These are phyloP conservation scores for Oxygymnocypris stewartii DNA, from an alignment of 2,113 vertebrate species.

Conservation along the genomic window DNA sequence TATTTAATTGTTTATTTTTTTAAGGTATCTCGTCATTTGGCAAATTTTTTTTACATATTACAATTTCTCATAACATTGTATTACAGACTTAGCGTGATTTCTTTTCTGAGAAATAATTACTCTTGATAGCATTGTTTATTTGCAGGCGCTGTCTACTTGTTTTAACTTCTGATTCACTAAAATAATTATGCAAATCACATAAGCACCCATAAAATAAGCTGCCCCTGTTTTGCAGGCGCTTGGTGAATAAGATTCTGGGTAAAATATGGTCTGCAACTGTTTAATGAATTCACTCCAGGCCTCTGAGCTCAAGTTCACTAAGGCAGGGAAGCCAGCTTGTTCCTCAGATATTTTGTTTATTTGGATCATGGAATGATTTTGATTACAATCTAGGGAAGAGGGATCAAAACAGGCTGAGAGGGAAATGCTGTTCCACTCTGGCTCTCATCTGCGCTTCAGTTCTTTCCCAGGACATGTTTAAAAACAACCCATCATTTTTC, in stretches of 20 bases:
- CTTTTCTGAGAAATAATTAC: not conserved
- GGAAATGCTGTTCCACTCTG: slow-evolving; percentile 63
- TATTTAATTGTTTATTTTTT: too few species aligned
- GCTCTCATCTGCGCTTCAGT: slow-evolving; percentile 61
- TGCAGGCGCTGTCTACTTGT: not conserved
- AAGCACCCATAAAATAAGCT: not conserved
- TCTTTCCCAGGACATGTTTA: not conserved
- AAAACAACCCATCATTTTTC: not conserved
- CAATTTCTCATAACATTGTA: not conserved
- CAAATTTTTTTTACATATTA: too few species aligned
- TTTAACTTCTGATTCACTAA: not conserved
- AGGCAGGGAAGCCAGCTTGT: slow-evolving; percentile 25
- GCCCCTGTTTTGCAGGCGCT: not conserved
- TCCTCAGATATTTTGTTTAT: slow-evolving; percentile 58
- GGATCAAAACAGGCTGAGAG: slow-evolving; percentile 63
- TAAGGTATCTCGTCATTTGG: not conserved
- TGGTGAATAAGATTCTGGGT: not conserved
- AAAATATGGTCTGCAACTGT: slow-evolving; percentile 4
- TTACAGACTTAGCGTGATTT: not conserved
- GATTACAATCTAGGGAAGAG: slow-evolving; percentile 62
- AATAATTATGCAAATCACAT: not conserved
- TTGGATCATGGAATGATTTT: slow-evolving; percentile 63
- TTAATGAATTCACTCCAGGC: not conserved
- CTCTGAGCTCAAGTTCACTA: slow-evolving; percentile 11
- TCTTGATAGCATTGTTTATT: not conserved